These are phyloP conservation scores for Lepetodrilus schrolli DNA, from an alignment of 2,888 invertebrate genomes.

Conservation along the genomic window DNA sequence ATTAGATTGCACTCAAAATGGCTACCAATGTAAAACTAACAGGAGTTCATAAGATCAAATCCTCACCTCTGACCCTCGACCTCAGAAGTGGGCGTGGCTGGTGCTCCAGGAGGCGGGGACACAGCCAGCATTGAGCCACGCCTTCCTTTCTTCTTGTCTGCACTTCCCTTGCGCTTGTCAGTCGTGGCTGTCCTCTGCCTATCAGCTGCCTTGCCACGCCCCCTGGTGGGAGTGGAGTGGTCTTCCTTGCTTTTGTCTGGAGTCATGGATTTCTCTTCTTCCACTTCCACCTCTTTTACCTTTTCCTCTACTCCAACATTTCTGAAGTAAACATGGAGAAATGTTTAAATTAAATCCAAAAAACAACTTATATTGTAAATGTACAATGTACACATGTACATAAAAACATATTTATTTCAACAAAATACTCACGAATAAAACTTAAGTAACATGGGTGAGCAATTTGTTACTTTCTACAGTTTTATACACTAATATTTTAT, in stretches of 20 bases:
- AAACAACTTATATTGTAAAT: too few relatives aligned
- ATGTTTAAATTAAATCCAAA: too few relatives aligned
- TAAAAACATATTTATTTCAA: too few relatives aligned
- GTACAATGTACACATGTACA: too few relatives aligned
- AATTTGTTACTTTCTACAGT: too few relatives aligned
- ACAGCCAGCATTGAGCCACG: conserved; percentile 58
- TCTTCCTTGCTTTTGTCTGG: conserved; percentile 70
- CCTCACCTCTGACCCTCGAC: conserved; percentile 63
- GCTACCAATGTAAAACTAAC: background rate
- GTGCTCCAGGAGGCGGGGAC: conserved; percentile 70
- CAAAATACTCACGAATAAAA: too few relatives aligned
- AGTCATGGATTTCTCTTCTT: conserved; percentile 71
- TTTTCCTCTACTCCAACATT: conserved; percentile 67
- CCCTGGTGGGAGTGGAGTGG: conserved; percentile 62
- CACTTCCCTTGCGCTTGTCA: conserved; percentile 60
- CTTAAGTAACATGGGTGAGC: too few relatives aligned
- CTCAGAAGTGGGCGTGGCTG: conserved; percentile 70
- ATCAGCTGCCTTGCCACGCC: conserved; percentile 53
- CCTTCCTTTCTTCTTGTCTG: conserved; percentile 61
- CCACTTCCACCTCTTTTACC: conserved; percentile 64
- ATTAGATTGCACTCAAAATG: too few relatives aligned
- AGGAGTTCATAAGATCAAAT: background rate
- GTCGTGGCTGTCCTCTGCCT: conserved; percentile 30
- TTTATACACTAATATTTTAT: too few relatives aligned
- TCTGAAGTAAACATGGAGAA: too few relatives aligned